These are phyloP conservation scores for Anagyrus pseudococci DNA, from an alignment of 2,888 invertebrate species.

Conservation along the genomic window DNA sequence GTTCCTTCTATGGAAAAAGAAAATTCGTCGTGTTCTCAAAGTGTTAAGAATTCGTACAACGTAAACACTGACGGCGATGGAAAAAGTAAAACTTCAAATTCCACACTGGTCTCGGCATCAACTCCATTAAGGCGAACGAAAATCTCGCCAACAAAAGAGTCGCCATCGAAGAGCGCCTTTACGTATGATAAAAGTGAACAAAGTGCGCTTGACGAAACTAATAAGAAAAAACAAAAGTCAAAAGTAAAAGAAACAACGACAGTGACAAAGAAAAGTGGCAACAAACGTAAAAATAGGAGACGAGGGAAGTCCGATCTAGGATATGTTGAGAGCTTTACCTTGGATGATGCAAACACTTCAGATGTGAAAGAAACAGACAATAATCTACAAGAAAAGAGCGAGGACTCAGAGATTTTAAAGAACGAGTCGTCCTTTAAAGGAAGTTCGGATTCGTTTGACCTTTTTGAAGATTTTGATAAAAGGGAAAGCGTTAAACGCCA, in stretches of 20 bases:
- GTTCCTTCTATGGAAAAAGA: constrained; percentile 49
- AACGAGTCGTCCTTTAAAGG: constrained; percentile 46
- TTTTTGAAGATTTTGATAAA: constrained; percentile 46
- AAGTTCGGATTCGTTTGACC: constrained; percentile 46
- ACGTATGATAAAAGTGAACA: constrained; percentile 38
- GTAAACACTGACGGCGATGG: constrained; percentile 40
- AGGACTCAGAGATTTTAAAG: constrained; percentile 36
- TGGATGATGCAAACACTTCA: constrained; percentile 26
- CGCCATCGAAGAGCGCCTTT: constrained; percentile 51
- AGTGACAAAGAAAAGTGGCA: constrained; percentile 26
- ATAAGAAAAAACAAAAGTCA: constrained; percentile 35
- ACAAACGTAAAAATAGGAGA: constrained; percentile 31
- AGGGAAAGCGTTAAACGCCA: constrained; percentile 50
- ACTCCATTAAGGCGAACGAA: constrained; percentile 57
- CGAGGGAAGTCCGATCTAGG: constrained; percentile 37
- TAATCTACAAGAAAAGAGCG: constrained; percentile 25
- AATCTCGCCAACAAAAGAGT: constrained; percentile 58
- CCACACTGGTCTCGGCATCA: constrained; percentile 45
- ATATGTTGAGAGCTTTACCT: constrained; percentile 35
- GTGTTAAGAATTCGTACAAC: constrained; percentile 43
- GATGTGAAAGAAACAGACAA: constrained; percentile 22
- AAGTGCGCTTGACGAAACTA: constrained; percentile 32
- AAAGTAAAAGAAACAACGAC: constrained; percentile 34
- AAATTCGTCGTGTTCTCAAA: constrained; percentile 38
- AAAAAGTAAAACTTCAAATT: constrained; percentile 42